Conservation (phyloP, 2,888 invertebrate species). For the Abrostola tripartita region DNA sequence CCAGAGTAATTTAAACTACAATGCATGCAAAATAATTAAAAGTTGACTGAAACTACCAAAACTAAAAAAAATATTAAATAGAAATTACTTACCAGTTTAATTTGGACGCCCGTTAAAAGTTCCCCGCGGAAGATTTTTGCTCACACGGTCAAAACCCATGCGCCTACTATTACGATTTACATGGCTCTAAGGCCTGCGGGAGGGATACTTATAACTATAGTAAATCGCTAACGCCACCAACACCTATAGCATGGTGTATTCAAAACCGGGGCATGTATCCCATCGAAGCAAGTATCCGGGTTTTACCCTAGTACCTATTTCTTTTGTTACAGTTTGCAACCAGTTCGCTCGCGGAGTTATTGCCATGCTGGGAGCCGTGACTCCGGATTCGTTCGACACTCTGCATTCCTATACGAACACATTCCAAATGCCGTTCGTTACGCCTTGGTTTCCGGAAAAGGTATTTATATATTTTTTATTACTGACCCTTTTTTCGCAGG, state of each 20-base stretch:
- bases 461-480: slow-evolving; percentile 73
- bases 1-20: no score
- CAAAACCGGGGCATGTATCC: slow-evolving; percentile 16
- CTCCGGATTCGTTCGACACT: slow-evolving; percentile 96
- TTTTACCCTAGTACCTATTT: slow-evolving; percentile 39
- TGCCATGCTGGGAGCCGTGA: slow-evolving; percentile 95
- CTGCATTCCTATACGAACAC: slow-evolving; percentile 97
- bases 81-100: no score
- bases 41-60: no score
- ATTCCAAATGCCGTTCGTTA: slow-evolving; percentile 97
- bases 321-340: slow-evolving; percentile 92
- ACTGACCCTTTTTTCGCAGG: neutral
- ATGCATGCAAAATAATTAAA: no score
- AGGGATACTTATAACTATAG: slow-evolving; percentile 10
- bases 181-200: slow-evolving; percentile 12
- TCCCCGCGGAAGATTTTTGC: slow-evolving; percentile 32
- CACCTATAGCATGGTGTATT: slow-evolving; percentile 16
- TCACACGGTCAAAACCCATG: slow-evolving; percentile 29
- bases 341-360: slow-evolving; percentile 96
- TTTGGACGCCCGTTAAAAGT: slow-evolving; percentile 22
- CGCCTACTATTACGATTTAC: slow-evolving; percentile 17
- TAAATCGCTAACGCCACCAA: slow-evolving; percentile 9
- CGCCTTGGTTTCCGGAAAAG: slow-evolving; percentile 98
- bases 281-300: slow-evolving; percentile 12
- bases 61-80: no score